A percentile compares a stretch with the other conserved stretches of the same genome.
Evolutionary conservation across 2,888 invertebrate genomes (phyloP).

Genomic region (Hylaea fasciaria): DNA sequence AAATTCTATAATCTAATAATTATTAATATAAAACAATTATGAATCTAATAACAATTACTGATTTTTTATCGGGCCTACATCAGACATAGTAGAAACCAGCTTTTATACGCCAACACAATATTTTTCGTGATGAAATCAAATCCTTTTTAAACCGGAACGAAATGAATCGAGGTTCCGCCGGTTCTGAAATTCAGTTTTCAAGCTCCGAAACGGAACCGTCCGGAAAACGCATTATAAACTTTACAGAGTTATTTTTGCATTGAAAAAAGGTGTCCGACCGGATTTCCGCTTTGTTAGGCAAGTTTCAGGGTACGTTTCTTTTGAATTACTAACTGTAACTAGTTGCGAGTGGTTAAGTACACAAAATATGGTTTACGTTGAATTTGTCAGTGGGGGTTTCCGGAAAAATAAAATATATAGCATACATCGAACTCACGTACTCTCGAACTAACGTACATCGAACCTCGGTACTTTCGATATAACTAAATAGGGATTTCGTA

Average conservation of each 20-base stretch:
- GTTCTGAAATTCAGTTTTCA: conserved; percentile 20
- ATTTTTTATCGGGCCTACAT: no score
- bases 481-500: no score
- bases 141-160: conserved; percentile 7
- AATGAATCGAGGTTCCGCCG: conserved; percentile 2
- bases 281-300: conserved; percentile 15
- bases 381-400: no score
- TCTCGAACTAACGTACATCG: no score
- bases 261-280: conserved; percentile 21
- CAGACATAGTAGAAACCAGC: no score
- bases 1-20: no score
- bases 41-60: no score
- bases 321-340: conserved; percentile 12
- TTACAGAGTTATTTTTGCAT: conserved; percentile 18
- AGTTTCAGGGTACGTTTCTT: conserved; percentile 1
- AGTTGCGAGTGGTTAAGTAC: conserved; percentile 1
- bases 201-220: conserved; percentile 11
- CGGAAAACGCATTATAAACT: conserved; percentile 28
- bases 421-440: no score
- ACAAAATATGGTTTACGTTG: neutral
- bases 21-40: no score
- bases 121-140: conserved; percentile 17
- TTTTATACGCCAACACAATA: conserved; percentile 1
- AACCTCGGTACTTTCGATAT: no score
- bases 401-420: no score